Evolutionary conservation across 2,797 vertebrate genomes (phyloP).

Genomic region (Malacoctenus gilli): DNA sequence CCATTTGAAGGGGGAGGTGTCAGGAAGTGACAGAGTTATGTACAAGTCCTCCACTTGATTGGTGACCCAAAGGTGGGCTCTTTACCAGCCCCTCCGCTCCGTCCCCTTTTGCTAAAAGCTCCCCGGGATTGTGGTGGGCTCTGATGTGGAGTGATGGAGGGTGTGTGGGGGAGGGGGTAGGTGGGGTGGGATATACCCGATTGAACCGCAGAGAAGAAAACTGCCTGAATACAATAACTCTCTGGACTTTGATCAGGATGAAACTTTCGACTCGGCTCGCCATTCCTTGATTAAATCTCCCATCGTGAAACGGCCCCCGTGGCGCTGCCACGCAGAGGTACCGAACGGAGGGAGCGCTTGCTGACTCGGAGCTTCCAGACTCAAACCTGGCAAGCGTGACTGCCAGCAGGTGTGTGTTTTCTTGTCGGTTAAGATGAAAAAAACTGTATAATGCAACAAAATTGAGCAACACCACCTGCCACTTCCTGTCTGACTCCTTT

Average conservation of each 20-base stretch:
- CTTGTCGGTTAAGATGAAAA: constrained; percentile 34
- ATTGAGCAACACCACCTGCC: constrained; percentile 24
- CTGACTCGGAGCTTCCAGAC: constrained; percentile 74
- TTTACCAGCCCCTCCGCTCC: constrained; percentile 58
- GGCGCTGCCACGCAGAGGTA: constrained; percentile 57
- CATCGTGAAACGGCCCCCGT: constrained; percentile 54
- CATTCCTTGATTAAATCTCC: constrained; percentile 78
- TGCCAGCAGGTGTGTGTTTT: constrained; percentile 38
- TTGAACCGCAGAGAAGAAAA: too few relatives aligned
- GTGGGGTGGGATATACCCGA: too few relatives aligned
- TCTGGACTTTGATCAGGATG: constrained; percentile 75
- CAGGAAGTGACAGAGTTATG: constrained; percentile 78
- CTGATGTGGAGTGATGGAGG: constrained; percentile 44
- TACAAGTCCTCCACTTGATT: constrained; percentile 75
- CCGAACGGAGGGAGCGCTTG: constrained; percentile 69
- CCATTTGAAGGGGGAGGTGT: constrained; percentile 76
- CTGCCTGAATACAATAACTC: constrained; percentile 53
- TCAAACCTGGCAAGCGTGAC: constrained; percentile 69
- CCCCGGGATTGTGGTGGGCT: constrained; percentile 28
- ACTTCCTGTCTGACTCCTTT: constrained; percentile 50
- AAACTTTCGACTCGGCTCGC: constrained; percentile 60
- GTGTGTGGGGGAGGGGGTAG: background rate
- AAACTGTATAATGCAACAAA: constrained; percentile 2
- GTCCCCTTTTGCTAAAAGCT: constrained; percentile 38
- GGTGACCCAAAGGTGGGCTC: constrained; percentile 68